Conservation (phyloP, 1,140 invertebrate genomes). For the Aricia agestis region DNA sequence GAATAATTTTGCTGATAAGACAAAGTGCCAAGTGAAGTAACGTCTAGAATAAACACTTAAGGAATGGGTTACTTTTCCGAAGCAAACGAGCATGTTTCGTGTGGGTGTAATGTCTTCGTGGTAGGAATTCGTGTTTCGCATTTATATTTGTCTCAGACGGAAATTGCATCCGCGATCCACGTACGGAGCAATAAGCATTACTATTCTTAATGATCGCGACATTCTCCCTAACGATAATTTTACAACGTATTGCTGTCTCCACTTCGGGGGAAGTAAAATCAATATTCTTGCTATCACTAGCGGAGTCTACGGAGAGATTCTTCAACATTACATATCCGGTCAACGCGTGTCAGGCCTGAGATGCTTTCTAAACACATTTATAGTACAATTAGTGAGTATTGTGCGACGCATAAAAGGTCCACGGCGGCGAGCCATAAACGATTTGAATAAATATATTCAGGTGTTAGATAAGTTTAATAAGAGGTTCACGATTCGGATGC, state of each 20-base stretch:
- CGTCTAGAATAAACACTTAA: conserved; percentile 5
- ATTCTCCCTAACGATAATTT: conserved; percentile 1
- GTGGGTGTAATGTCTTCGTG: conserved; percentile 23
- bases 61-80: conserved; percentile 20
- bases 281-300: neutral
- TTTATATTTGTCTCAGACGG: conserved; percentile 21
- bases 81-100: conserved; percentile 22
- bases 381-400: neutral
- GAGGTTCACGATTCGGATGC: neutral
- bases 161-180: conserved; percentile 19
- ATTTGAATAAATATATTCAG: neutral
- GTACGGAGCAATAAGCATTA: conserved; percentile 21
- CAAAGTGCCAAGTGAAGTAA: neutral
- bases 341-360: neutral
- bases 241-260: neutral
- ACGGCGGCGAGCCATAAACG: neutral
- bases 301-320: neutral
- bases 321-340: neutral
- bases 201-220: conserved; percentile 7
- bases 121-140: conserved; percentile 23
- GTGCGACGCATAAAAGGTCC: neutral
- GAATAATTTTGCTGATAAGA: conserved; percentile 9
- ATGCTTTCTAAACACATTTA: neutral
- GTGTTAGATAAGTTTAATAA: neutral
- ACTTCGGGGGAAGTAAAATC: neutral